Conservation (phyloP, 2,797 vertebrate species). For the Peromyscus melanophrys region DNA sequence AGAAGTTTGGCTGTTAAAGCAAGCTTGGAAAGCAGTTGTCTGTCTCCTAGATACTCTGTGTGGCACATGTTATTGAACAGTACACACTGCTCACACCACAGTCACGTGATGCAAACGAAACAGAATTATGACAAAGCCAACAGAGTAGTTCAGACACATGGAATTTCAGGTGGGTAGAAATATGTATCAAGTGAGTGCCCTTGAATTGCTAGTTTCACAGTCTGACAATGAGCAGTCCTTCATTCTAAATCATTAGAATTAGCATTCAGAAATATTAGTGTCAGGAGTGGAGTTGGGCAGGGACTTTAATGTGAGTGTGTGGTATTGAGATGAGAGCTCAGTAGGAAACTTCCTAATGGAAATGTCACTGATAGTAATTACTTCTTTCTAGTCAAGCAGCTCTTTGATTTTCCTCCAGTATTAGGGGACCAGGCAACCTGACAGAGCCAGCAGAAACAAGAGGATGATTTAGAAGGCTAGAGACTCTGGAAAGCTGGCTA, state of each 20-base stretch:
- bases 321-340: slow-evolving; percentile 83
- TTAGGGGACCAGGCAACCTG: slow-evolving; percentile 62
- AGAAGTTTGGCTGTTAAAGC: not conserved
- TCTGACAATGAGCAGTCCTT: slow-evolving; percentile 67
- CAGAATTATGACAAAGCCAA: not conserved
- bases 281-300: slow-evolving; percentile 66
- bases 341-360: slow-evolving; percentile 85
- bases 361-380: slow-evolving; percentile 86
- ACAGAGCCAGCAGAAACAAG: slow-evolving; percentile 47
- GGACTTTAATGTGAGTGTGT: slow-evolving; percentile 79
- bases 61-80: not conserved
- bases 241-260: slow-evolving; percentile 82
- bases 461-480: slow-evolving; percentile 73
- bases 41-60: not conserved
- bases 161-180: not conserved
- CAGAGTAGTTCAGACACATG: not conserved
- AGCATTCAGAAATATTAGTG: slow-evolving; percentile 81
- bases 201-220: slow-evolving; percentile 27
- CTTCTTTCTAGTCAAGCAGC: slow-evolving; percentile 78
- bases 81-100: not conserved
- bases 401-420: slow-evolving; percentile 82
- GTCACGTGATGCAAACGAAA: no score
- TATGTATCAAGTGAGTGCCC: not conserved
- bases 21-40: not conserved
- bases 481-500: slow-evolving; percentile 52